Evolutionary conservation across 2,797 vertebrate species (phyloP).

Genomic region (Perodicticus potto): DNA sequence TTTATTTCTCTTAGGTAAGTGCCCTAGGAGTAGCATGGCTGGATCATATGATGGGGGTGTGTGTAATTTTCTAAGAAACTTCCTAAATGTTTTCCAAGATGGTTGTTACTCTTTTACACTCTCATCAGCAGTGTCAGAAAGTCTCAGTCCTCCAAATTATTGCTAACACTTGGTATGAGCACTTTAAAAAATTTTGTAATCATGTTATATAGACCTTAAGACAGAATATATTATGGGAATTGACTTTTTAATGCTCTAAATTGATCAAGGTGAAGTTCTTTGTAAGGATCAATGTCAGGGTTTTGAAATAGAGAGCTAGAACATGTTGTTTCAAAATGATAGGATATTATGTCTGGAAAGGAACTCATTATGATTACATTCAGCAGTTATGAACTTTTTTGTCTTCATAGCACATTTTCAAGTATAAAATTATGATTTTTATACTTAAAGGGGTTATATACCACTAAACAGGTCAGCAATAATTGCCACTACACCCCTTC

Average conservation of each 20-base stretch:
- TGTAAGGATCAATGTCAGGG: not conserved
- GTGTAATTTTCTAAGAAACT: not conserved
- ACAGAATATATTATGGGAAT: constrained; percentile 47
- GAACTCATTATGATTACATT: not conserved
- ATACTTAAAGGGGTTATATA: not conserved
- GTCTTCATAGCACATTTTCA: constrained; percentile 15
- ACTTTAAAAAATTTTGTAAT: not conserved
- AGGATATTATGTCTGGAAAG: not conserved
- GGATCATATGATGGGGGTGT: not conserved
- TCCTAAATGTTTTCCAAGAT: not conserved
- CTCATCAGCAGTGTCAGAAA: not conserved
- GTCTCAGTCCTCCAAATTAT: not conserved
- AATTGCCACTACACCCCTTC: not conserved
- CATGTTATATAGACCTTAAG: not conserved
- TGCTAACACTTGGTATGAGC: not conserved
- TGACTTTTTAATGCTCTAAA: constrained; percentile 30
- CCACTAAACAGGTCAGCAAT: not conserved
- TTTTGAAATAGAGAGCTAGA: constrained; percentile 27
- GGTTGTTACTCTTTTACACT: not conserved
- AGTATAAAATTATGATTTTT: not conserved
- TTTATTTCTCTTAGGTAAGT: constrained; percentile 19
- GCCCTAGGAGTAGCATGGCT: not conserved
- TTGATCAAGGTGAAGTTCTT: constrained; percentile 16
- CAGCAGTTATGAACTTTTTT: not conserved
- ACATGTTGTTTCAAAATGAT: not conserved